phyloP scores from a whole-genome alignment of 2,797 vertebrate genomes.

The Malurus leucopterus region DNA sequence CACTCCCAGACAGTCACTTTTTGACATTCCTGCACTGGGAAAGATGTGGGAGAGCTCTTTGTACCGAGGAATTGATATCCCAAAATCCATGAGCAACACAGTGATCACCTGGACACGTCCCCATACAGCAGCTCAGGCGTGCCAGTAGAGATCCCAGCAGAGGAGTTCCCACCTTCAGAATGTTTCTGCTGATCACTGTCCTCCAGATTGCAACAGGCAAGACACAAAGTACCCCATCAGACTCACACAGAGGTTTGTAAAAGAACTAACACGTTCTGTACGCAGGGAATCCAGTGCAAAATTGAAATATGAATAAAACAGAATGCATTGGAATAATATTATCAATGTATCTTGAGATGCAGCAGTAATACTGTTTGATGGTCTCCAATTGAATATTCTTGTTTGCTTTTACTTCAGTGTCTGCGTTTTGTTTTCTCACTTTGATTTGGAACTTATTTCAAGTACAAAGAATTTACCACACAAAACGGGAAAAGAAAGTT shows the following conservation, averaged over 20 bases:
- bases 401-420: neutral
- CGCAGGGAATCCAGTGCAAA: neutral
- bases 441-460: slow-evolving; percentile 7
- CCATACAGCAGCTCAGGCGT: neutral
- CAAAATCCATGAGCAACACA: neutral
- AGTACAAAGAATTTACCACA: neutral
- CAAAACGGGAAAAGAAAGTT: neutral
- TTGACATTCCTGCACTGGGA: neutral
- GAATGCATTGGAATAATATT: neutral
- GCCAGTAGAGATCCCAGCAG: neutral
- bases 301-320: neutral
- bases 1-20: neutral
- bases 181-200: neutral
- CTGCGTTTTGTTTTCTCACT: neutral
- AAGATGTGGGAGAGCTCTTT: neutral
- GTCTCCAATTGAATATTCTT: neutral
- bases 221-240: neutral
- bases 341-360: neutral
- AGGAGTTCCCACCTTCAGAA: neutral
- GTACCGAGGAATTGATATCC: neutral
- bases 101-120: neutral
- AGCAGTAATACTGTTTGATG: neutral
- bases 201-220: neutral
- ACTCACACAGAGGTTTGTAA: neutral
- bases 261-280: neutral